Evolutionary conservation across 2,888 invertebrate genomes (phyloP), one percentile per base, ranked within the genome.

Genomic region (Orthosia cruda): DNA sequence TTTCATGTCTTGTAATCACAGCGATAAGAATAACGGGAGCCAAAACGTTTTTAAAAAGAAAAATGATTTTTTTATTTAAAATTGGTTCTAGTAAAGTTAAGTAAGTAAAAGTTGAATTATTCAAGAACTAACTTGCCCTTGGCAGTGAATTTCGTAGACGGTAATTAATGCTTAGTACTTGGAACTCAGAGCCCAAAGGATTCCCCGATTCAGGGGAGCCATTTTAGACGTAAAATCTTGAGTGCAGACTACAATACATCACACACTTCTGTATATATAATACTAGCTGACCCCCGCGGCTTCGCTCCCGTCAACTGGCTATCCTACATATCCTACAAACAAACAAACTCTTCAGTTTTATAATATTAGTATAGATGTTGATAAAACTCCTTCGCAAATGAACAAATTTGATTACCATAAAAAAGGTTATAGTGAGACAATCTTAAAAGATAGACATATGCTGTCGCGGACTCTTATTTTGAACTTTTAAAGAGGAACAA

Each of bases 1-100:
- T 81, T 76, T 66, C 26, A 62, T 65, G 81, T 70, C 62, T 63
- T 66, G 20, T 66, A 62, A 81, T 70, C 65, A 77, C 54, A 49
- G 23, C 20, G 69, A 76, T 62, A 61, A 54, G 68, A 50, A 13
- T 45, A 65, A 70, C 57, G 57, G 52, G 55, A 65, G 50, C 52
- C 58, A 11, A 18, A 55, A 57, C 5, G 61, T n/a, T 71, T n/a
- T 32, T 72, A 45, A 54, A 23, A 49, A 52, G 16, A 59, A 52
- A 67, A 68, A 49, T 18, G 26, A 15, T 11, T 40, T 59, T 77
- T 47, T 49, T 3, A 59, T 49, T 77, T 75, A 15, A 70, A 77
- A 49, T 64, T 54, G 47, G 74, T 54, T 49, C 23, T 49, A 40
- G 15, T 23, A 18, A 54, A 50, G 26, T 20, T 66, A n/a, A n/a